Evolutionary conservation across 2,888 invertebrate genomes (phyloP), one percentile per base, ranked within the genome.

Genomic region (Hypomecis atomaria): DNA sequence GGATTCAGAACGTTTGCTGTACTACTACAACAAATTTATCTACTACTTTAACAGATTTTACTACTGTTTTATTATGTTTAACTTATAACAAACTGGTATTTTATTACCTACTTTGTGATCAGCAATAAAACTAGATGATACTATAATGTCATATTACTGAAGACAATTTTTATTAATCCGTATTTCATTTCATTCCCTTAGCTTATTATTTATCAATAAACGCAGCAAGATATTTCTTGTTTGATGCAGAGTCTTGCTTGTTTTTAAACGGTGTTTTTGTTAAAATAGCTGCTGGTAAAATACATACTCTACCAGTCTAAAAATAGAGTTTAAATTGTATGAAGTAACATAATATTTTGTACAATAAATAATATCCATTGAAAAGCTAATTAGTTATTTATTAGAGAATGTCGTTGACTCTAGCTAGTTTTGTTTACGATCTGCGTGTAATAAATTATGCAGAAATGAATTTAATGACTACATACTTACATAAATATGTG

Each of bases 1-100:
- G 64, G 66, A 62, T 66, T 69, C 50, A 53, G 58, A 62, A 60
- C 57, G 57, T 62, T 62, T 65, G 56, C 59, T 65, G 50, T 64
- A 50, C 55, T 59, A 63, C 37, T 54, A 59, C 42, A 49, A 54
- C 5, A 7, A 58, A 62, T 58, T 58, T 62, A 62, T 54, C 6
- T 58, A 57, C 62, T 43, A 47, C 54, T 49, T 53, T 0, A 6
- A 36, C 38, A 13, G 11, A 13, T 50, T n/a, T 36, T 23, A 56
- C 38, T 38, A 45, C 37, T 48, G n/a, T 34, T 59, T 50, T 13
- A 40, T 40, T 23, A 23, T 23, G 23, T 23, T 23, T 23, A 23
- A 23, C 23, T 23, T 23, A 23, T 23, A 23, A 23, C 3, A 23
- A 23, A n/a, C n/a, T n/a, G n/a, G n/a, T n/a, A n/a, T 23, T 23